Base-by-base conservation (phyloP, 2,797 vertebrate species). In the Sebastes oblongus region DNA sequence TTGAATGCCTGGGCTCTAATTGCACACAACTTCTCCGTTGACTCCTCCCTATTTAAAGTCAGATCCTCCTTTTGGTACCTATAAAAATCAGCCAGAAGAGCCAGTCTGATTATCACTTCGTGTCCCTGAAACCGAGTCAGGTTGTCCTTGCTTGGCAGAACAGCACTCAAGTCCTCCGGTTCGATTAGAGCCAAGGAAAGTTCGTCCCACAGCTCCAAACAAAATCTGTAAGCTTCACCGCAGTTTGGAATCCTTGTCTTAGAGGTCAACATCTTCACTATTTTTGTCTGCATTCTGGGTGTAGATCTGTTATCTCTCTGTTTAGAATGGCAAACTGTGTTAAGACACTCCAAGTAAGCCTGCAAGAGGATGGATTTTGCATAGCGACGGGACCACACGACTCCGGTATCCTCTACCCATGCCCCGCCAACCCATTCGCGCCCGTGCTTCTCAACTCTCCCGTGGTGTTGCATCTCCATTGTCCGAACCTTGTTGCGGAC, bases 301-400 rank as follows among this genome's bases (percentile, higher is more conserved):
- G 27, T 29, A 29, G 22, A 1, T 3, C 12, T 3, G 0, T 3
- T 1, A 1, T 4, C 20, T 46, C 30, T 61, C 22, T 39, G 71
- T 25, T 65, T 68, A 24, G 4, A 58, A 86, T 83, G 85, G 25
- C 78, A 68, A 0, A 46, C 36, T 3, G 9, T 6, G 30, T 25
- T 8, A 22, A 82, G 78, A 34, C 79, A 77, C 18, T 82, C 64
- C 0, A 87, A 2, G 72, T 82, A 82, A 3, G 69, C 79, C 56
- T 82, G 72, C 22, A 70, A 2, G 3, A 87, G 34, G 55, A 77
- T 4, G 60, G 76, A 2, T 87, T 87, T 87, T 87, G 82, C 79
- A 18, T 87, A 4, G 32, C 68, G 1, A 74, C 69, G 52, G 82
- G 86, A 29, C 65, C 66, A 3, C 4, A 72, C 3, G 65, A 80